Evolutionary conservation across 1,140 invertebrate genomes (phyloP), one percentile per base, ranked within the genome.

Genomic region (Sycobia sp.): DNA sequence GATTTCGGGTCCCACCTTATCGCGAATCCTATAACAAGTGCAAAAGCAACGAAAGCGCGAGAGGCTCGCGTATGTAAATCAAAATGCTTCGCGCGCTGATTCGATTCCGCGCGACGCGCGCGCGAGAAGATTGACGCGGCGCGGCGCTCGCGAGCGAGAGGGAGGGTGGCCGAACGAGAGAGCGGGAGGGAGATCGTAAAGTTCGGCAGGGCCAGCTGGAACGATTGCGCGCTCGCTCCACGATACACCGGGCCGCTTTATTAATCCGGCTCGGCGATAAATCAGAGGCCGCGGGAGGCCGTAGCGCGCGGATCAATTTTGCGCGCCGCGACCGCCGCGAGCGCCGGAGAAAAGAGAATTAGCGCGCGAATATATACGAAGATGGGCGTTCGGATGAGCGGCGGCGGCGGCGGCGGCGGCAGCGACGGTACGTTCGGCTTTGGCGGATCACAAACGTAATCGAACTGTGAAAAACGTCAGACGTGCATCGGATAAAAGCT

Each of bases 261-360:
- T 79, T 77, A 77, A 73, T 76, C 73, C 54, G 46, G 54, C 71
- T 69, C 56, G 69, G 73, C 67, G 73, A 79, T 79, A 79, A 79
- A 79, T 79, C 77, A 79, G 72, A 23, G 34, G 4, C n/a, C n/a
- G n/a, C n/a, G n/a, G n/a, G n/a, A n/a, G n/a, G n/a, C n/a, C n/a
- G n/a, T n/a, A n/a, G 39, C 57, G 65, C 58, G 65, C 65, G 67
- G 75, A 79, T 77, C 76, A 77, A 77, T 78, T 78, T 77, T 76
- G 70, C 67, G 69, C n/a, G 34, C 20, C n/a, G n/a, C n/a, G n/a
- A n/a, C n/a, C n/a, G n/a, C n/a, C n/a, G n/a, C n/a, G n/a, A n/a
- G n/a, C n/a, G n/a, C n/a, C n/a, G n/a, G n/a, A n/a, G n/a, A n/a
- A n/a, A n/a, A n/a, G n/a, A n/a, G n/a, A n/a, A n/a, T n/a, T n/a